Conservation (phyloP, 2,797 vertebrate species). For the Enteromius fasciolatus region DNA sequence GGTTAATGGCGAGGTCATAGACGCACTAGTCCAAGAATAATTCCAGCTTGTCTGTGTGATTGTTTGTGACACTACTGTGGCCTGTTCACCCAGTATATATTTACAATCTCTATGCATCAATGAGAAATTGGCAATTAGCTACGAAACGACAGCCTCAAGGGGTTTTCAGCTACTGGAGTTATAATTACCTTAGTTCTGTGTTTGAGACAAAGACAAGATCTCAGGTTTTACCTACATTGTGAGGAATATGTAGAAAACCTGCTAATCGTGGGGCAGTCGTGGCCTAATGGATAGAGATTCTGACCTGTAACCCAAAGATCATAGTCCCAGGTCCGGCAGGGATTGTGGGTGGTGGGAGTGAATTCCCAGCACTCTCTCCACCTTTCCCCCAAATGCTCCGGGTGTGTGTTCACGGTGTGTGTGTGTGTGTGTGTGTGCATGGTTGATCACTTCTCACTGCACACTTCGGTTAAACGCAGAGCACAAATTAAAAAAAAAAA, state of each 20-base stretch:
- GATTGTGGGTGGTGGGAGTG: too few species aligned
- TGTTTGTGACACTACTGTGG: conserved; percentile 10
- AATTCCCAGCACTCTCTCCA: too few species aligned
- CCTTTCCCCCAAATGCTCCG: too few species aligned
- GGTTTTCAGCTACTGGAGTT: neutral
- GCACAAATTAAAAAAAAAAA: too few species aligned
- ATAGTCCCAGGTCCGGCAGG: too few species aligned
- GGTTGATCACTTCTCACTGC: too few species aligned
- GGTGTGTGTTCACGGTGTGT: too few species aligned
- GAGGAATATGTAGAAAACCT: neutral
- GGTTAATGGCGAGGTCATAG: conserved; percentile 34
- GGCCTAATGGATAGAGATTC: too few species aligned
- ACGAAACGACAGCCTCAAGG: conserved; percentile 7
- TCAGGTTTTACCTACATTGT: neutral
- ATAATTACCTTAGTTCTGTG: conserved; percentile 32
- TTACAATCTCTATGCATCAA: conserved; percentile 25
- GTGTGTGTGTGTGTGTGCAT: too few species aligned
- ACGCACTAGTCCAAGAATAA: neutral
- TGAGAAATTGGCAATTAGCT: conserved; percentile 36
- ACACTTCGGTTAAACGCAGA: too few species aligned
- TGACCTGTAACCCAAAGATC: too few species aligned
- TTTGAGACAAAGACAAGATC: conserved; percentile 5
- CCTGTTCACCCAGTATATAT: conserved; percentile 8
- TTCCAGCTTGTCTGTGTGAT: neutral
- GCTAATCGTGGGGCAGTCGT: too few species aligned